phyloP scores from a whole-genome alignment of 2,797 vertebrate genomes.

The Myotis findleyi region DNA sequence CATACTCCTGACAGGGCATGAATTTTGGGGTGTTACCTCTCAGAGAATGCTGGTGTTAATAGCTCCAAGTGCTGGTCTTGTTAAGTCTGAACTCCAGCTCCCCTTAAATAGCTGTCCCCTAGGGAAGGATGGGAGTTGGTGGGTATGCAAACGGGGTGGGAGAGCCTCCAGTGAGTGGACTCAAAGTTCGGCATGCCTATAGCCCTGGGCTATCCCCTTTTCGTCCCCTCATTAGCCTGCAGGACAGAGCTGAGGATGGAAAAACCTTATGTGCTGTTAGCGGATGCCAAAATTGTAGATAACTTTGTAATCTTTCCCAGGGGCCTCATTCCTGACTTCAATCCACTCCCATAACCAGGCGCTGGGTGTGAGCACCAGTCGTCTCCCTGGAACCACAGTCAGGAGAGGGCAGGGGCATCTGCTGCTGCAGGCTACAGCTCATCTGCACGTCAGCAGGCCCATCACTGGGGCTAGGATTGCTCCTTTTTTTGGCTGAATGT shows the following conservation, averaged over 20 bases:
- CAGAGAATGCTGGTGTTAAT: not conserved
- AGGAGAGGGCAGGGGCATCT: not conserved
- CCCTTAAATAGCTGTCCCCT: constrained; percentile 16
- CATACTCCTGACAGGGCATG: not conserved
- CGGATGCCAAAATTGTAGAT: not conserved
- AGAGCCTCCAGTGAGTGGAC: not conserved
- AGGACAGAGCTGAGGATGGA: not conserved
- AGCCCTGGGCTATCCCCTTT: not conserved
- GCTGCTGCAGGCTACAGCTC: not conserved
- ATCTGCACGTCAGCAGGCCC: too few species aligned
- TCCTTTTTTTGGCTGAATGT: not conserved
- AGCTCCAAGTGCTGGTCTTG: not conserved
- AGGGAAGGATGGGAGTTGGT: too few species aligned
- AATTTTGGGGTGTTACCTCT: constrained; percentile 27
- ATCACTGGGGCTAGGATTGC: rapidly evolving
- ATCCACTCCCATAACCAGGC: not conserved
- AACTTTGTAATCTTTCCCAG: not conserved
- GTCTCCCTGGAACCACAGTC: not conserved
- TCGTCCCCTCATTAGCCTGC: not conserved
- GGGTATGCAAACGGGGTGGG: not conserved
- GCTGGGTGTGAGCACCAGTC: not conserved
- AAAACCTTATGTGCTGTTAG: not conserved
- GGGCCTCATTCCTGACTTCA: not conserved
- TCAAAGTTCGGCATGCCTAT: not conserved
- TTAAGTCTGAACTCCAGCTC: not conserved